Evolutionary conservation across 30 jellyfish, hydroid and myxozoan genomes (phyloP), one percentile per base, ranked within the genome.

Genomic region (Hydractinia symbiolongicarpus): DNA sequence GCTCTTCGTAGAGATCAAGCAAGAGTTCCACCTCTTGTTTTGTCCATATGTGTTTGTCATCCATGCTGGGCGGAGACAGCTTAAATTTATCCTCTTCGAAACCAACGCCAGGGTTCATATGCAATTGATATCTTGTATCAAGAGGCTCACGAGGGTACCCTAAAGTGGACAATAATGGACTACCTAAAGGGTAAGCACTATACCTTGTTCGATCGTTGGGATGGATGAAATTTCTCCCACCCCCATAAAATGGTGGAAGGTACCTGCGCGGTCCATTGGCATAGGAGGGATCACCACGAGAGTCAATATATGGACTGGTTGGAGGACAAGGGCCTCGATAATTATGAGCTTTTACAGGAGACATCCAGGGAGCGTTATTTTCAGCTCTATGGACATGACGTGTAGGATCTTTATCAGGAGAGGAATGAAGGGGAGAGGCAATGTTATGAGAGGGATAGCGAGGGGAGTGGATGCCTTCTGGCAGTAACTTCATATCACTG

Each of bases 41-140:
- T 8, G 96, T 20, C 96, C 96, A 88, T 15, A 88, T 87, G 20
- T 84, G 96, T 72, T 88, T 88, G 44, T 88, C 96, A 1, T 72
- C 84, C 44, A 77, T 44, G 16, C 81, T 67, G 14, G 86, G 50
- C 20, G 77, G 77, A 17, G 89, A 81, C 17, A 56, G 87, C 6
- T 79, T 79, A 50, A 79, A 79, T 67, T 79, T 79, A 44, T 79
- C 87, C 49, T 79, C 87, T 8, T 79, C 87, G 50, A 62, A 62
- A 21, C 83, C 83, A 67, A 62, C 73, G 66, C 51, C 51, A 4
- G 61, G 80, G 30, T 60, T 81, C 81, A 79, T 60, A 85, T 79
- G 87, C 8, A 79, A 68, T 52, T 66, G 55, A 58, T 79, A 79
- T 14, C 87, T 62, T 5, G 83, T 21, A 79, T 79, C 87, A 21